Conservation (phyloP, 2,888 invertebrate species). For the Mechanitis mazaeus region DNA sequence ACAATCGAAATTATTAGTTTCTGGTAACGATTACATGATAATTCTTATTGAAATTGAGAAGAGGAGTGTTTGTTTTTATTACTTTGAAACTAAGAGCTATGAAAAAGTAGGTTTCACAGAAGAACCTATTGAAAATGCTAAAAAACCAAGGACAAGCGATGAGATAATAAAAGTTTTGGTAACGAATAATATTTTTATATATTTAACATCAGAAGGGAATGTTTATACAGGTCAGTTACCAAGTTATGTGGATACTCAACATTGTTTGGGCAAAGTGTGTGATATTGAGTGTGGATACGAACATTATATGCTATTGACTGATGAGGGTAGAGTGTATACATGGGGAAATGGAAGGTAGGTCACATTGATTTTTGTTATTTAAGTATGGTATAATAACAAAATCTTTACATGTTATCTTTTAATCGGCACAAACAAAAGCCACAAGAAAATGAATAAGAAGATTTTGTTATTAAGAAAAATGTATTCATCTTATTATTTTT, state of each 20-base stretch:
- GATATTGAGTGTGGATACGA: constrained; percentile 88
- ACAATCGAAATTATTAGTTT: constrained; percentile 31
- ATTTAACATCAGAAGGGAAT: constrained; percentile 46
- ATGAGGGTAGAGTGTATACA: constrained; percentile 83
- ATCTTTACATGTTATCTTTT: too few relatives aligned
- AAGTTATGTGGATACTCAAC: constrained; percentile 74
- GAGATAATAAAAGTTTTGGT: constrained; percentile 42
- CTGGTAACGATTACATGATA: constrained; percentile 56
- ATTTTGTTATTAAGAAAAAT: too few relatives aligned
- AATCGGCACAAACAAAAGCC: too few relatives aligned
- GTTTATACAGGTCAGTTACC: constrained; percentile 79
- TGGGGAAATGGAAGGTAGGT: constrained; percentile 89
- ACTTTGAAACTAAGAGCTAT: constrained; percentile 40
- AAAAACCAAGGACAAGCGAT: constrained; percentile 38
- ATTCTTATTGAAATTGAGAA: constrained; percentile 40
- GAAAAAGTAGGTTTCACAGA: constrained; percentile 46
- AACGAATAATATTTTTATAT: constrained; percentile 44
- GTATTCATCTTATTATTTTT: constrained; percentile 1
- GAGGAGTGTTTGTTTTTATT: constrained; percentile 43
- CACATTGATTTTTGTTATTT: not conserved
- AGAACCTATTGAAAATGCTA: constrained; percentile 34
- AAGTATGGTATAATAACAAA: too few relatives aligned
- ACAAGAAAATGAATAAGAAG: too few relatives aligned
- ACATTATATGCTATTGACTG: constrained; percentile 84
- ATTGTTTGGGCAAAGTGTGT: constrained; percentile 69